Conservation (phyloP, 2,888 invertebrate genomes). For the Anoplius nigerrimus region DNA sequence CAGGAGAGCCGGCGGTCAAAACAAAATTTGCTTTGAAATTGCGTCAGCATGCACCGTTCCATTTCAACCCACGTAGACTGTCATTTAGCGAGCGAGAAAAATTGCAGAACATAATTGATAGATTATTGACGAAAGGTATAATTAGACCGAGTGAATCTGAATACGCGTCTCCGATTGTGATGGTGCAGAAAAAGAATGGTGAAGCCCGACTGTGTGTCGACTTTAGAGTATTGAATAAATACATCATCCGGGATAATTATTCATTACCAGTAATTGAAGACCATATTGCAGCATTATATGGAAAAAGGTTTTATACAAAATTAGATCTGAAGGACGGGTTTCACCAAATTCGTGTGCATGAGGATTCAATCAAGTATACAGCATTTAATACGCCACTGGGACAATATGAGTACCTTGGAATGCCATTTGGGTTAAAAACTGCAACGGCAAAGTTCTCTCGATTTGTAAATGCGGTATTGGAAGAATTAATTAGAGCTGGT, state of each 20-base stretch:
- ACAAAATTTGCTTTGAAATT: too few relatives aligned
- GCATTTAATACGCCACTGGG: conserved; percentile 1
- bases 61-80: conserved; percentile 12
- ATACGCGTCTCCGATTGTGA: conserved; percentile 1
- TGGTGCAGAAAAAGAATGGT: conserved; percentile 16
- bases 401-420: neutral
- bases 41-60: conserved; percentile 6
- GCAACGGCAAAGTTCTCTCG: conserved; percentile 32
- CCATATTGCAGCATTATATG: neutral
- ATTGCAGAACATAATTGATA: conserved; percentile 3
- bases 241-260: neutral
- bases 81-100: neutral
- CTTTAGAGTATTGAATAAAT: conserved; percentile 2
- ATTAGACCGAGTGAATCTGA: conserved; percentile 14
- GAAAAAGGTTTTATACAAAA: neutral
- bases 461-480: neutral
- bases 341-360: neutral
- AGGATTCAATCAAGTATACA: neutral
- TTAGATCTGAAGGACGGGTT: conserved; percentile 2
- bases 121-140: neutral
- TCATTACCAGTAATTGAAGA: conserved; percentile 1
- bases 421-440: conserved; percentile 57
- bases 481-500: conserved; percentile 23
- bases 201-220: conserved; percentile 19
- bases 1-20: too few relatives aligned